These are phyloP conservation scores for Drosophila helvetica DNA, from an alignment of 2,888 invertebrate species.

Conservation along the genomic window DNA sequence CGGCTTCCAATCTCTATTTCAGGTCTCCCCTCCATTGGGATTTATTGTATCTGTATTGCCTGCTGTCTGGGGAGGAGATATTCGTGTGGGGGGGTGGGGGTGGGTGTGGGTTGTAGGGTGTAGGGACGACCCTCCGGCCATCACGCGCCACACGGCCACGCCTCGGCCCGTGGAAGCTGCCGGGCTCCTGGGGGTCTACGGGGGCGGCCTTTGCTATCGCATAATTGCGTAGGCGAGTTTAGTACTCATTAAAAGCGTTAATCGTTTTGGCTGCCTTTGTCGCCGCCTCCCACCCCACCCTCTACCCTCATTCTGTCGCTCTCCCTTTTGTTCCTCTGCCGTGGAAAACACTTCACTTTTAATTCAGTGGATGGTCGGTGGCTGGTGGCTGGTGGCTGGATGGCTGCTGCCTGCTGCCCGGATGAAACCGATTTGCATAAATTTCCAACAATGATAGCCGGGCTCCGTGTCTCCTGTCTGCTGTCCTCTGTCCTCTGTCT, in stretches of 20 bases:
- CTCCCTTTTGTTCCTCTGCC: conserved; percentile 35
- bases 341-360: conserved; percentile 69
- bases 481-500: neutral
- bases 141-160: conserved; percentile 46
- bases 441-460: conserved; percentile 69
- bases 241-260: conserved; percentile 77
- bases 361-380: conserved; percentile 51
- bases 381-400: conserved; percentile 3
- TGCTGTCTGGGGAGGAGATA: neutral
- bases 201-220: conserved; percentile 55
- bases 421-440: conserved; percentile 73
- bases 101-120: no score
- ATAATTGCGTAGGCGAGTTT: conserved; percentile 77
- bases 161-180: neutral
- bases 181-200: neutral
- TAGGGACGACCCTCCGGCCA: conserved; percentile 45
- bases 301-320: neutral
- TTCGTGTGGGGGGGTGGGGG: neutral
- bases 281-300: neutral
- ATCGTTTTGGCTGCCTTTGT: conserved; percentile 53
- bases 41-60: neutral
- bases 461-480: conserved; percentile 18
- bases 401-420: conserved; percentile 1
- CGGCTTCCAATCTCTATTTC: neutral
- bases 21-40: neutral